Conservation (phyloP, 2,888 invertebrate species). For the Acanthoscelides obtectus region DNA sequence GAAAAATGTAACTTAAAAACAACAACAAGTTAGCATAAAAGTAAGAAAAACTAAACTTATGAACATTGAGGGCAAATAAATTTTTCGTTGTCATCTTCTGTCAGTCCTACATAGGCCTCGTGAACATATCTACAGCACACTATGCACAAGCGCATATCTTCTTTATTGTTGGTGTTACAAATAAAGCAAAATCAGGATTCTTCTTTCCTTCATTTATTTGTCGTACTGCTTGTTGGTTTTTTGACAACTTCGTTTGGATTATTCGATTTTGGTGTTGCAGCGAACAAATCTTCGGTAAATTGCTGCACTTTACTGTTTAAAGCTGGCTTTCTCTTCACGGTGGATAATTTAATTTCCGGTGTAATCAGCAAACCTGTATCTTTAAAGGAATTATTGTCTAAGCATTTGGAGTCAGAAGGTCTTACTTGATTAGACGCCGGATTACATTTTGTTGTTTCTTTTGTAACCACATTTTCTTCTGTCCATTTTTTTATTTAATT, state of each 20-base stretch:
- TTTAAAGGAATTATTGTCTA: neutral
- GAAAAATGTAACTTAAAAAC: no score
- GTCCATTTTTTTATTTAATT: no score
- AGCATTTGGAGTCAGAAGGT: neutral
- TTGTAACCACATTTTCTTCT: no score
- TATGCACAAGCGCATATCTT: neutral
- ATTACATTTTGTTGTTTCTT: neutral
- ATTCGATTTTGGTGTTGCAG: neutral
- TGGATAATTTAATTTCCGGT: neutral
- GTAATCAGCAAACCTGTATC: neutral
- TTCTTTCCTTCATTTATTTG: conserved; percentile 23
- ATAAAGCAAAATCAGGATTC: conserved; percentile 24
- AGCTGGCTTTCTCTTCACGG: neutral
- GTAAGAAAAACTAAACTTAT: no score
- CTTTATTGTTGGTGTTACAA: conserved; percentile 14
- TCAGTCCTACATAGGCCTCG: conserved; percentile 28
- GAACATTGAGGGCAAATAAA: no score
- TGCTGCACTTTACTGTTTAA: neutral
- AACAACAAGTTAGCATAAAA: no score
- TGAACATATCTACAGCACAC: conserved; percentile 8
- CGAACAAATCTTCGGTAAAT: conserved; percentile 3
- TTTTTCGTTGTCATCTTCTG: no score
- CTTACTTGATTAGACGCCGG: neutral
- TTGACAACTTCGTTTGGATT: neutral
- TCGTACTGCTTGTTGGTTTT: conserved; percentile 4